Evolutionary conservation across 1,140 invertebrate genomes (phyloP), one percentile per base, ranked within the genome.

Genomic region (Sitophilus oryzae): DNA sequence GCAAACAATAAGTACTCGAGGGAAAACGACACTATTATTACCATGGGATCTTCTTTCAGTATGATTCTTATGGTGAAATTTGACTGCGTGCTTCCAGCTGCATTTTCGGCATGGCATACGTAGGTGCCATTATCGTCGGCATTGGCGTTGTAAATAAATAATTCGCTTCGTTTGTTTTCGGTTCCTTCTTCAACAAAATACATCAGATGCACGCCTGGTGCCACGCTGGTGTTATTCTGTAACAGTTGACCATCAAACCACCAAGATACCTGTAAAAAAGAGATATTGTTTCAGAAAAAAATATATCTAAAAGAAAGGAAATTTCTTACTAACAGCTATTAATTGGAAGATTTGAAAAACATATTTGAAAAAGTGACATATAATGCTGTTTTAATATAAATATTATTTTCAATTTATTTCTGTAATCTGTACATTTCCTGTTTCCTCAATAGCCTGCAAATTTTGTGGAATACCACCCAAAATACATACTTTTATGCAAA

Each of bases 111-210:
- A 1, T 84, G 73, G 66, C 89, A 93, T 0, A 82, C 79, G 65
- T 88, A 92, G 2, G 83, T 87, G 2, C 89, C 89, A 60, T 91
- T 89, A 52, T 88, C 84, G 52, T 85, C 84, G 34, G 75, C 76
- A 19, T 81, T 84, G 16, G 84, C 79, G 66, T 88, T 86, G 58
- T 82, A 83, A 60, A 89, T 86, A 64, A 84, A 82, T 19, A 89
- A 74, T 71, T 88, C 85, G 62, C 84, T 86, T 52, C 79, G 80
- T 68, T 87, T 86, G 63, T 86, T 83, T 49, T 80, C 78, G 2
- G 75, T 74, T 11, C 82, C 83, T 64, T 82, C 82, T 67, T 86
- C 83, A 2, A 83, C 75, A 59, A 78, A 83, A 71, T 83, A 85
- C 51, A 82, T 77, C 61, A 84, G 73, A 65, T 81, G 81, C 38